Evolutionary conservation across 2,888 invertebrate species (phyloP).

Genomic region (Colostygia pectinataria): DNA sequence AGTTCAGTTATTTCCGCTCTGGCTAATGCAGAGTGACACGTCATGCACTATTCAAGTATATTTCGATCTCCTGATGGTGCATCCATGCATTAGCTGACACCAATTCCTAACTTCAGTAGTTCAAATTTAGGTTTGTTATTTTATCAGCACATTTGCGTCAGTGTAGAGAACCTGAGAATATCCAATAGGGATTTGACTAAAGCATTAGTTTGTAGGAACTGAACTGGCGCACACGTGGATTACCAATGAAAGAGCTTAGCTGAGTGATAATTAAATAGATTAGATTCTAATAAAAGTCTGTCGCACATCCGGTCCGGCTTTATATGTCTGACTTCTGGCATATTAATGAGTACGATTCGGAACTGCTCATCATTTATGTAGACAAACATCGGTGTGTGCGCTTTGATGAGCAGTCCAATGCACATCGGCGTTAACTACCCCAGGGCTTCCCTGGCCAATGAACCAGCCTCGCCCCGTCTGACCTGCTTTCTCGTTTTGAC

Average conservation of each 20-base stretch:
- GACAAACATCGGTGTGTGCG: conserved; percentile 3
- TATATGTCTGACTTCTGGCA: too few species aligned
- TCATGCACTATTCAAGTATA: neutral
- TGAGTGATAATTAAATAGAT: too few species aligned
- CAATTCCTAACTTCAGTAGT: neutral
- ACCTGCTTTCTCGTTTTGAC: conserved; percentile 46
- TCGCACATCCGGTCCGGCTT: too few species aligned
- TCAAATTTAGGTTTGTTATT: neutral
- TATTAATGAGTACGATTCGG: neutral
- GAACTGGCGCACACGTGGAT: too few species aligned
- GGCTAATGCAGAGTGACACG: neutral
- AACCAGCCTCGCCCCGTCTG: conserved; percentile 41
- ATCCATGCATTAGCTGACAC: neutral
- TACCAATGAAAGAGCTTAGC: too few species aligned
- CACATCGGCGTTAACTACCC: conserved; percentile 7
- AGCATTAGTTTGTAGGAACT: too few species aligned
- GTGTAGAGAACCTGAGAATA: too few species aligned
- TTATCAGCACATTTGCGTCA: too few species aligned
- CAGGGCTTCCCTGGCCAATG: conserved; percentile 39
- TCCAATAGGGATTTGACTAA: too few species aligned
- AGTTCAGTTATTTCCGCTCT: neutral
- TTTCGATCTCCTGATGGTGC: neutral
- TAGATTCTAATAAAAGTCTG: too few species aligned
- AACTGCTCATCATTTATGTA: neutral
- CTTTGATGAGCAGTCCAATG: conserved; percentile 44